Conservation (phyloP, 2,888 invertebrate species). For the Drosophila maculinotata region DNA sequence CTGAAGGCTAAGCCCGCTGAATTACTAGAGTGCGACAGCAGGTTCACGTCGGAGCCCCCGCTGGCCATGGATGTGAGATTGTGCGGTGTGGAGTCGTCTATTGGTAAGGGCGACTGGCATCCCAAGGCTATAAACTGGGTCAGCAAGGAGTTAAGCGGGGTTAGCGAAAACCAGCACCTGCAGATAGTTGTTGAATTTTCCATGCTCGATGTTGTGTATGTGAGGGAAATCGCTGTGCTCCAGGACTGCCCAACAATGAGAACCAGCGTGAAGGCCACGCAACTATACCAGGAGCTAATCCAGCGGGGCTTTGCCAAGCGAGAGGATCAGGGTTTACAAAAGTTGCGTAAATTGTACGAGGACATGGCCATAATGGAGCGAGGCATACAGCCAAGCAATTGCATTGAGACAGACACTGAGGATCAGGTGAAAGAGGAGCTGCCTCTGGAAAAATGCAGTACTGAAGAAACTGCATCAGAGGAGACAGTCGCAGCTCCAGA, state of each 20-base stretch:
- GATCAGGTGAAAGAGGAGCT: background rate
- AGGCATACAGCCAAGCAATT: background rate
- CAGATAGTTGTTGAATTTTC: conserved; percentile 42
- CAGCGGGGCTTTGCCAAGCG: conserved; percentile 6
- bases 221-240: conserved; percentile 37
- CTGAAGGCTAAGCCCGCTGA: conserved; percentile 22
- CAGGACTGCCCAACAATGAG: conserved; percentile 44
- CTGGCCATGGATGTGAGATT: conserved; percentile 54
- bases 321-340: background rate
- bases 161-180: conserved; percentile 35
- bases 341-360: conserved; percentile 3
- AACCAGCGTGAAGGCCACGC: conserved; percentile 22
- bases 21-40: conserved; percentile 36
- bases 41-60: conserved; percentile 16
- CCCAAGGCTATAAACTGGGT: conserved; percentile 24
- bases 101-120: conserved; percentile 17
- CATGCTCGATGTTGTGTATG: conserved; percentile 40
- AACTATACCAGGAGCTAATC: conserved; percentile 35
- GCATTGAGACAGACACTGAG: too few species aligned
- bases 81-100: conserved; percentile 21
- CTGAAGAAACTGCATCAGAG: background rate
- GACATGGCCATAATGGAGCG: background rate
- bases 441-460: background rate
- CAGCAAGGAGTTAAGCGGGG: background rate
- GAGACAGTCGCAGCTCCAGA: background rate